Evolutionary conservation across 1,140 invertebrate genomes (phyloP), one percentile per base, ranked within the genome.

Genomic region (Leptinotarsa lineolata): DNA sequence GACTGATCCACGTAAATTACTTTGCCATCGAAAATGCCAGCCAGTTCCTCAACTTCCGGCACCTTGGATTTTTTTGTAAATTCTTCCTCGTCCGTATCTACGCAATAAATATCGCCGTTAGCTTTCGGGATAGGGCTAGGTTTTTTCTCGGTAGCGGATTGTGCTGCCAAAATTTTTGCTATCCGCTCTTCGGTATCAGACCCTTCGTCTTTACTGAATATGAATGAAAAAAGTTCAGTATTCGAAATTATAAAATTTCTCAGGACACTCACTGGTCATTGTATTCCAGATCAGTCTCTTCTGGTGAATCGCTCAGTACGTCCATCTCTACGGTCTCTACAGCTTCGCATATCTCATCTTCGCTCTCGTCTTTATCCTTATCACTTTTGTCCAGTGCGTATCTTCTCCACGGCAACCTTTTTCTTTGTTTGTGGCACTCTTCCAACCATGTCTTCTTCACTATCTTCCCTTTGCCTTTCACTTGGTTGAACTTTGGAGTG

Each of bases 401-500:
- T 81, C 89, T 87, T 79, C 90, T 88, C 93, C 93, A 95, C 11
- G 92, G 91, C 30, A 94, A 83, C 72, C 89, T 85, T 81, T 89
- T 90, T 73, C 89, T 88, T 65, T 89, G 82, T 65, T 82, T 84
- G 81, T 89, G 85, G 80, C 91, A 94, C 68, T 92, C 89, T 71
- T 89, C 86, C 67, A 97, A 87, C 95, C 95, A 97, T 24, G 91
- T 85, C 77, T 91, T 91, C 18, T 84, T 91, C 1, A 95, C 92
- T 79, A 94, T 92, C 84, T 88, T 90, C 20, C 89, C 91, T 79
- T 87, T 87, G 2, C 89, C 90, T 79, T 87, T 86, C 0, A 95
- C 93, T 84, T 93, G 88, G 68, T 89, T 88, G 81, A 92, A 94
- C 83, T 97, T 97, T 15, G 95, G 95, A 24, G 95, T 97, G 82